These are phyloP conservation scores for Sakesphorus luctuosus DNA, from an alignment of 2,113 vertebrate species.

Conservation along the genomic window DNA sequence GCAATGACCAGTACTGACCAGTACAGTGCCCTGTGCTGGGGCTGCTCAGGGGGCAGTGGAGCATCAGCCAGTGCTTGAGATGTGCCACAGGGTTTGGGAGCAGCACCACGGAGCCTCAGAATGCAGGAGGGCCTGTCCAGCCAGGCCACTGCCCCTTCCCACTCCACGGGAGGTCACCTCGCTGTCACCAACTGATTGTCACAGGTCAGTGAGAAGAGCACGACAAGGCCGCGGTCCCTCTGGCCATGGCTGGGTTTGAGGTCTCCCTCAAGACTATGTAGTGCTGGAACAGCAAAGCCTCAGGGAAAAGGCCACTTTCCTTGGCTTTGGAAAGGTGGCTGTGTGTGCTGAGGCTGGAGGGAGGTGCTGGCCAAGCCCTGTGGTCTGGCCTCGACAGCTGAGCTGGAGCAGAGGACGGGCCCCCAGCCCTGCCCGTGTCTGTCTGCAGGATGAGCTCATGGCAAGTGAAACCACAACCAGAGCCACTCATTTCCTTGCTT, in stretches of 20 bases:
- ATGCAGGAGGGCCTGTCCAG: not conserved
- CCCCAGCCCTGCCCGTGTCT: not conserved
- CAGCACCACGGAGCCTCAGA: not conserved
- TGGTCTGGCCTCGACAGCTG: not conserved
- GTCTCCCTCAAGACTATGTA: not conserved
- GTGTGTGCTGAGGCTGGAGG: not conserved
- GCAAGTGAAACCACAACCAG: not conserved
- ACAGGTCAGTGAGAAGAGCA: not conserved
- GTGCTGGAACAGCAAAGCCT: not conserved
- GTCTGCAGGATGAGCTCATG: not conserved
- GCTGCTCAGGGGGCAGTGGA: accelerated
- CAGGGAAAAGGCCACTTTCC: not conserved
- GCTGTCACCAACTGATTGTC: not conserved
- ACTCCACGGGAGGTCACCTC: not conserved
- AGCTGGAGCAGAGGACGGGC: not conserved
- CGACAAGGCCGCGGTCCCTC: accelerated
- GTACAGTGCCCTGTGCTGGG: not conserved
- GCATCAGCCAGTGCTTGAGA: not conserved
- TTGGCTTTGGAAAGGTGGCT: not conserved
- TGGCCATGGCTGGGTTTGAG: not conserved
- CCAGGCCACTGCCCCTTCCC: not conserved
- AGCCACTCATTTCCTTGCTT: slow-evolving; percentile 3
- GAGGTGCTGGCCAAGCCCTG: not conserved
- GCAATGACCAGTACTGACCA: not conserved
- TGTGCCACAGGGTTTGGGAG: not conserved